Base-by-base conservation (phyloP, 2,888 invertebrate genomes). In the Brachyopa scutellaris region DNA sequence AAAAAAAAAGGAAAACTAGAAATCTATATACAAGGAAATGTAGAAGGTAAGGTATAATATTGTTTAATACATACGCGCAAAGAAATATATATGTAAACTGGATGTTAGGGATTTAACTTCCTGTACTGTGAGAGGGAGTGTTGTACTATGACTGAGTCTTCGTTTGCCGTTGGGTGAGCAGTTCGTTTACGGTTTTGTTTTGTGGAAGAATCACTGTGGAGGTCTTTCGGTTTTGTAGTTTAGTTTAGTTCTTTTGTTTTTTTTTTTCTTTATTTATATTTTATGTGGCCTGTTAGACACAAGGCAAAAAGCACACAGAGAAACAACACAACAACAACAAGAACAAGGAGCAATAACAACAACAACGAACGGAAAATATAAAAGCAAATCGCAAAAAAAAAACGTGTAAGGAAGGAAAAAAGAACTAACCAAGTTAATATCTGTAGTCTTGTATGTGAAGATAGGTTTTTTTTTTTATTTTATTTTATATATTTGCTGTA, bases 391-490 rank as follows among this genome's bases (percentile, higher is more conserved):
- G 9, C 21, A 38, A 69, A 13, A 53, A 51, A 47, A 21, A 40
- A 40, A 15, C n/a, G 4, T 19, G 26, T 8, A 49, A 53, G 13
- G 33, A 72, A 61, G 13, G 1, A 51, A 62, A 19, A 69, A 36
- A 72, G 45, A 82, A 82, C 82, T 82, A 82, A 82, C 82, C 82
- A 82, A 77, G 82, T 82, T 82, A 82, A 66, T 82, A 82, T 82
- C 76, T 82, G 82, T 72, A 82, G 80, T 47, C 80, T 82, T 49
- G 64, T 77, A 66, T 82, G 61, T 77, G 70, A 72, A 66, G 49
- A 78, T 13, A 49, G 42, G 11, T 47, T 42, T 53, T 45, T 53
- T 72, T 61, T 66, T 57, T 51, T 66, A n/a, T 42, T 42, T 51
- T 45, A 31, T 55, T 62, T n/a, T n/a, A n/a, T n/a, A n/a, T n/a